Conservation (phyloP, 1,140 invertebrate genomes). For the Gonatopus flavifemur region DNA sequence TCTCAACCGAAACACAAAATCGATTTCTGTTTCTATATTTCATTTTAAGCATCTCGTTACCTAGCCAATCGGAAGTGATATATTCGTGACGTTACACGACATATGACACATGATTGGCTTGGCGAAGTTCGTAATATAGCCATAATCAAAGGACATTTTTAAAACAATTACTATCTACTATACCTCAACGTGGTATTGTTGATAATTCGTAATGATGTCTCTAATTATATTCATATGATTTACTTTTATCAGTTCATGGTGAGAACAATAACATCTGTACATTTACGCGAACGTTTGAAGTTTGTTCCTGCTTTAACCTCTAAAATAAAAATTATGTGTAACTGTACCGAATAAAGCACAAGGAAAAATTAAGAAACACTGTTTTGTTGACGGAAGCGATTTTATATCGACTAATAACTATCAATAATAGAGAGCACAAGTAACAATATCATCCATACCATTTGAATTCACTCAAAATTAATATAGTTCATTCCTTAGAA, state of each 20-base stretch:
- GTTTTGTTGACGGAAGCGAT: background rate
- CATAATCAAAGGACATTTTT: too few relatives aligned
- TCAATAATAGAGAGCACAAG: background rate
- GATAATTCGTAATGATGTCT: background rate
- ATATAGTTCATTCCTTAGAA: background rate
- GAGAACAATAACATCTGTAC: too few relatives aligned
- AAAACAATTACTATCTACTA: slow-evolving; percentile 1
- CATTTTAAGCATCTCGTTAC: background rate
- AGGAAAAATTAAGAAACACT: background rate
- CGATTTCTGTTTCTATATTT: slow-evolving; percentile 9
- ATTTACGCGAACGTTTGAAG: too few relatives aligned
- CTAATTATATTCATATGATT: too few relatives aligned
- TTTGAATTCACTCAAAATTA: background rate
- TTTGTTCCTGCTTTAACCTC: too few relatives aligned
- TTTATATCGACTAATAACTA: background rate
- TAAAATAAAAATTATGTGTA: too few relatives aligned
- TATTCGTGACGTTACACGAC: slow-evolving; percentile 8
- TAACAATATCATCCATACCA: background rate
- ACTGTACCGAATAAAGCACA: background rate
- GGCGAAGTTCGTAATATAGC: slow-evolving; percentile 5
- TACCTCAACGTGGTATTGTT: background rate
- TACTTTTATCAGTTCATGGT: too few relatives aligned
- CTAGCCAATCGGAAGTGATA: slow-evolving; percentile 4
- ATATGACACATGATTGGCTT: slow-evolving; percentile 14
- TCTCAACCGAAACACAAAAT: too few relatives aligned